Evolutionary conservation across 2,888 invertebrate species (phyloP).

Genomic region (Neria commutata): DNA sequence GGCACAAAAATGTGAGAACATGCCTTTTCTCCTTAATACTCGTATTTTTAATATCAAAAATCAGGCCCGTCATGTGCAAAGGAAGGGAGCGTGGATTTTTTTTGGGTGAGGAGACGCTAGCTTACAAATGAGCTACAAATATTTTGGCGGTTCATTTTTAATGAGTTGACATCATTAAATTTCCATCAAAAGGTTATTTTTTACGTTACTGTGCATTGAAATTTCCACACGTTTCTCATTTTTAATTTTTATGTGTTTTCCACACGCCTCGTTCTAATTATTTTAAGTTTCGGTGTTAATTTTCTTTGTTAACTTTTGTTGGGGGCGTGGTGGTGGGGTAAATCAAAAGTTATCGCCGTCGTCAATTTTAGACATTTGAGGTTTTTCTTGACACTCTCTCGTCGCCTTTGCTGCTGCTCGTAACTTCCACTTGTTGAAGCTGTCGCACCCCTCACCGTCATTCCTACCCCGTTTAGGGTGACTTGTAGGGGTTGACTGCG

Average conservation of each 20-base stretch:
- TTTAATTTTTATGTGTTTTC: conserved; percentile 55
- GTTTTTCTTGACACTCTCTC: conserved; percentile 1
- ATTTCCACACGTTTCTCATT: conserved; percentile 58
- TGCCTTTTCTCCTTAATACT: conserved; percentile 9
- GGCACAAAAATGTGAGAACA: conserved; percentile 5
- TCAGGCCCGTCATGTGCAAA: conserved; percentile 8
- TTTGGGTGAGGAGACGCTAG: too few relatives aligned
- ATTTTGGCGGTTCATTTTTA: conserved; percentile 21
- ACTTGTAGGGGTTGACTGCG: conserved; percentile 1
- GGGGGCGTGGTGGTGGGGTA: too few relatives aligned
- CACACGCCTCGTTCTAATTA: conserved; percentile 44
- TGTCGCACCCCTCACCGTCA: conserved; percentile 13
- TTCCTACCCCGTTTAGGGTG: neutral
- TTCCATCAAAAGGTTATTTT: conserved; percentile 19
- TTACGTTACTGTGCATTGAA: conserved; percentile 9
- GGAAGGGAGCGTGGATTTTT: neutral
- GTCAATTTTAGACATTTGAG: conserved; percentile 10
- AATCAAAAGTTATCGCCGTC: conserved; percentile 28
- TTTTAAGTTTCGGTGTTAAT: too few relatives aligned
- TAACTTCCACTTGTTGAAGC: conserved; percentile 46
- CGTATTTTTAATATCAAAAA: conserved; percentile 15
- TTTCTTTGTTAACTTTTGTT: too few relatives aligned
- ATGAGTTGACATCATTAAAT: conserved; percentile 26
- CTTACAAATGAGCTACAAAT: conserved; percentile 38
- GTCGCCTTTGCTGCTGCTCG: conserved; percentile 13